Base-by-base conservation (phyloP, 2,113 vertebrate genomes). In the Etheostoma cragini region DNA sequence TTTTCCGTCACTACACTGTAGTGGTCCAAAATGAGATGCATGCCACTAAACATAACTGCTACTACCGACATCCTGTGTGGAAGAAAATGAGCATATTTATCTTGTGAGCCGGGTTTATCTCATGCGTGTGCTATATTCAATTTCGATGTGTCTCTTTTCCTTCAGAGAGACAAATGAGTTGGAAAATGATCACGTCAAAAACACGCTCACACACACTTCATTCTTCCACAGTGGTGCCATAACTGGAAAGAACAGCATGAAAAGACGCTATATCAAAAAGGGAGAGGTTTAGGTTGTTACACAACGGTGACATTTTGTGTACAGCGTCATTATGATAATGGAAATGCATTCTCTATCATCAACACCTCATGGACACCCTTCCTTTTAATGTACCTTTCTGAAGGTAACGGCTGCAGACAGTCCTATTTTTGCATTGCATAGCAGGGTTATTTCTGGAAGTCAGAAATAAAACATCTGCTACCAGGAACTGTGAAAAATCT, bases 401-500 rank as follows among this genome's bases (percentile, higher is more conserved):
- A 89, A 79, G 74, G 78, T 85, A 89, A 88, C 79, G 10, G 61
- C 56, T 38, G 78, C 75, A 88, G 88, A 91, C 83, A 87, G 85
- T 82, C 89, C 80, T 93, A 89, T 91, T 93, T 91, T 90, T 92
- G 77, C 72, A 57, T 80, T 72, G 80, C 83, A 75, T 71, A 77
- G 80, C 62, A 56, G 76, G 88, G 83, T 90, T 93, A 92, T 94
- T 93, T 91, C 87, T 89, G 87, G 88, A 91, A 90, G 76, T 88
- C 72, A 76, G 88, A 83, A 89, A 74, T 11, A 19, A 57, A 80
- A 78, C 81, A 70, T 49, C 26, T 42, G 71, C 82, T 89, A 76
- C 50, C 76, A 61, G 89, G 57, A 71, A 73, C 70, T 84, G 68
- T 58, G 66, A 72, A 78, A 42, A 77, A 88, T 89, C 75, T 78